Evolutionary conservation across 2,888 invertebrate genomes (phyloP).

Genomic region (Merodon equestris): DNA sequence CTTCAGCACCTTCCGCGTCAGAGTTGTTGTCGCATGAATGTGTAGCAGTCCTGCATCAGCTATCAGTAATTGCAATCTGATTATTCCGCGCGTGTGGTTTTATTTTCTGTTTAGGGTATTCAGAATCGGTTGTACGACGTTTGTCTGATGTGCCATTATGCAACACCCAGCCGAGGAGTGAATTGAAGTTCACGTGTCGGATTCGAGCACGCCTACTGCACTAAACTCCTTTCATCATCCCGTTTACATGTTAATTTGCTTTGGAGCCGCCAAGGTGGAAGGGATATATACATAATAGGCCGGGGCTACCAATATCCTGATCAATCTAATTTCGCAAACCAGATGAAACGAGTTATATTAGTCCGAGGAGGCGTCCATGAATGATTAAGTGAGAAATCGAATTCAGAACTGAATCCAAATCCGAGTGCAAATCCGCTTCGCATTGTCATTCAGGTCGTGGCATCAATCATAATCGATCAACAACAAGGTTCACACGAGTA

Average conservation of each 20-base stretch:
- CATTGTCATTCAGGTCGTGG: constrained; percentile 52
- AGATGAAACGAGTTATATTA: constrained; percentile 50
- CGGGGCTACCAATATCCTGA: constrained; percentile 4
- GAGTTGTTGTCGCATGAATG: constrained; percentile 21
- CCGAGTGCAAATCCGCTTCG: constrained; percentile 31
- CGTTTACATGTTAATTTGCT: constrained; percentile 58
- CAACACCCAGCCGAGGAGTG: constrained; percentile 51
- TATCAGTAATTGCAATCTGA: constrained; percentile 64
- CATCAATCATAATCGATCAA: constrained; percentile 69
- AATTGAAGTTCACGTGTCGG: constrained; percentile 55
- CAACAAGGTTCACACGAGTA: constrained; percentile 63
- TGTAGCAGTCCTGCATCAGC: constrained; percentile 5
- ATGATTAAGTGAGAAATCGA: constrained; percentile 34
- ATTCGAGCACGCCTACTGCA: constrained; percentile 39
- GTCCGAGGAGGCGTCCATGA: constrained; percentile 44
- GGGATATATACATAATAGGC: background rate
- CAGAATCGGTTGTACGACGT: constrained; percentile 61
- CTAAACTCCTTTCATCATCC: constrained; percentile 55
- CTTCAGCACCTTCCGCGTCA: constrained; percentile 45
- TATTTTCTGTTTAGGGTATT: constrained; percentile 52
- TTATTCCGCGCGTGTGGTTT: constrained; percentile 69
- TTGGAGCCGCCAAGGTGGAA: too few species aligned
- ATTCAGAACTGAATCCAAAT: too few species aligned
- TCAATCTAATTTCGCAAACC: constrained; percentile 44
- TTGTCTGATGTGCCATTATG: constrained; percentile 60